These are phyloP conservation scores for Entelurus aequoreus DNA, from an alignment of 2,113 vertebrate genomes.

Conservation along the genomic window DNA sequence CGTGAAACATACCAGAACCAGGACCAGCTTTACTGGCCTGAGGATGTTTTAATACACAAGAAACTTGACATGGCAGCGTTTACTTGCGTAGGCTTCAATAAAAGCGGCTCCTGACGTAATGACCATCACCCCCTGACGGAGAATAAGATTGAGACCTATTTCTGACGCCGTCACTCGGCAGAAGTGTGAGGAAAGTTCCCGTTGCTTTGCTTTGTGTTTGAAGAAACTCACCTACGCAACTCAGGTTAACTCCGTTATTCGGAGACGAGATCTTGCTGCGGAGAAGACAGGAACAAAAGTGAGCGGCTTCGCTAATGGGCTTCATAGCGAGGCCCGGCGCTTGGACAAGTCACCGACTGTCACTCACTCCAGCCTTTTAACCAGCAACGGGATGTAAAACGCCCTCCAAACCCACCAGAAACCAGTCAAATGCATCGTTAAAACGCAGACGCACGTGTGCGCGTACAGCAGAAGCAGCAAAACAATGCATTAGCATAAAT, in stretches of 20 bases:
- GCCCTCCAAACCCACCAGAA: conserved; percentile 28
- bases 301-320: conserved; percentile 41
- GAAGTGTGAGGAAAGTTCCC: background rate
- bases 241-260: conserved; percentile 31
- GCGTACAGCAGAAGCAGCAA: conserved; percentile 50
- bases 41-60: too few species aligned
- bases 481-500: conserved; percentile 77
- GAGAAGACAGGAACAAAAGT: conserved; percentile 23
- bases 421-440: conserved; percentile 25
- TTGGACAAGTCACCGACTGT: conserved; percentile 23
- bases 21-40: too few species aligned
- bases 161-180: background rate
- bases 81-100: too few species aligned
- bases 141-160: background rate
- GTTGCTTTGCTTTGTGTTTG: conserved; percentile 19
- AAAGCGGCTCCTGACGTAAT: too few species aligned
- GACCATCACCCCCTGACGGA: too few species aligned
- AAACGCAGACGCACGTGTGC: conserved; percentile 8
- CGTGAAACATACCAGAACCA: too few species aligned
- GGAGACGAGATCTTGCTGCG: conserved; percentile 30
- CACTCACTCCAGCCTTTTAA: conserved; percentile 46
- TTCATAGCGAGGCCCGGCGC: conserved; percentile 25
- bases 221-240: conserved; percentile 19
- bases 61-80: too few species aligned
- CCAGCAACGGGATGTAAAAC: conserved; percentile 28